Conservation (phyloP, 2,113 vertebrate genomes). For the Rhinichthys klamathensis region DNA sequence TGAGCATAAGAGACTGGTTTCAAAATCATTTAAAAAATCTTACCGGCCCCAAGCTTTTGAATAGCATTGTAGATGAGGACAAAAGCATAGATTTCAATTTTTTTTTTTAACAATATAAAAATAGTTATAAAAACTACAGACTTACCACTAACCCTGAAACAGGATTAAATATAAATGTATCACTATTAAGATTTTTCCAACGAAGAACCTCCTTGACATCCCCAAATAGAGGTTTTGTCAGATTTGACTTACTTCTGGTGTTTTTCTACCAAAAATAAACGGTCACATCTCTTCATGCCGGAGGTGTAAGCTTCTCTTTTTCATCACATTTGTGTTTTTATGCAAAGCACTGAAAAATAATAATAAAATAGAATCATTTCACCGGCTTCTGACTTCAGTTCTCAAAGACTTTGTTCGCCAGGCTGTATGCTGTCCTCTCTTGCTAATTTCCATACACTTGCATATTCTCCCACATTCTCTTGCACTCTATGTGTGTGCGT, state of each 20-base stretch:
- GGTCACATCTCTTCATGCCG: not conserved
- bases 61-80: not conserved
- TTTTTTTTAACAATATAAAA: not conserved
- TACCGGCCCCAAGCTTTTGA: not conserved
- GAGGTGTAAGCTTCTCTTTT: not conserved
- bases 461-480: constrained; percentile 16
- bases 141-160: not conserved
- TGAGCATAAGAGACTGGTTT: not conserved
- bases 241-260: not conserved
- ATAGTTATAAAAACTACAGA: not conserved
- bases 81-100: not conserved
- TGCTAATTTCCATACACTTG: constrained; percentile 26
- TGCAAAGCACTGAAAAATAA: not conserved
- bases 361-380: not conserved
- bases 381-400: not conserved
- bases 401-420: not conserved
- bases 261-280: not conserved
- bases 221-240: not conserved
- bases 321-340: not conserved
- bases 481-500: not conserved
- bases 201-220: not conserved
- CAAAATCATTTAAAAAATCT: not conserved
- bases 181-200: not conserved
- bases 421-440: not conserved
- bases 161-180: not conserved